A percentile compares a stretch with the other conserved stretches of the same genome.
These are phyloP conservation scores for Acrossocheilus fasciatus DNA, from an alignment of 2,797 vertebrate genomes.

Conservation along the genomic window DNA sequence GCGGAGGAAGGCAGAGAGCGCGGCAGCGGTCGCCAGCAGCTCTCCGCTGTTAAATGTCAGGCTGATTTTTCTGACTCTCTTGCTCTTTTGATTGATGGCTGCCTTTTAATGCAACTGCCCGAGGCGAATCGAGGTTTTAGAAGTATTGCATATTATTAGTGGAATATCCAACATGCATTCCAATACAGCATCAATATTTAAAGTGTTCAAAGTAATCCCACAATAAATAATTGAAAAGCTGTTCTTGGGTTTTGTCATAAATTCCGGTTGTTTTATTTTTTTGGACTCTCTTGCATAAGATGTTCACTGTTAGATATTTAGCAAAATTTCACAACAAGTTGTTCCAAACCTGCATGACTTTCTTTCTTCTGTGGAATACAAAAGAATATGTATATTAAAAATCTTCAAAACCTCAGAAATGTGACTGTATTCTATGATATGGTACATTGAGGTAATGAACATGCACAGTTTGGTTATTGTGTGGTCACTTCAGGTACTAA, in stretches of 20 bases:
- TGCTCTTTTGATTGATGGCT: conserved; percentile 68
- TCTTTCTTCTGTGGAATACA: not conserved
- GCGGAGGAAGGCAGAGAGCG: conserved; percentile 65
- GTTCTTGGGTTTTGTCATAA: not conserved
- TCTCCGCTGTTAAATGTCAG: conserved; percentile 66
- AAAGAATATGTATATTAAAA: not conserved
- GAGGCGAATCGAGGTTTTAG: conserved; percentile 50
- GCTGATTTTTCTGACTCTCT: conserved; percentile 55
- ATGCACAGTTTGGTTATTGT: not conserved
- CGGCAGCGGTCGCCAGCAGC: conserved; percentile 52
- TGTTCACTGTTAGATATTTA: not conserved
- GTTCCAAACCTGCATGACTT: not conserved
- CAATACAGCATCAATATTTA: conserved; percentile 42
- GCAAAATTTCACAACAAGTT: not conserved
- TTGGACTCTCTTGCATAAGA: not conserved
- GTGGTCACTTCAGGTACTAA: not conserved
- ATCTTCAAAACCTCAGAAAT: not conserved
- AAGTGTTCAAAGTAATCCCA: conserved; percentile 15
- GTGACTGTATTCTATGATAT: not conserved
- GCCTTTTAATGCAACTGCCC: conserved; percentile 68
- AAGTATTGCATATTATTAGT: conserved; percentile 29
- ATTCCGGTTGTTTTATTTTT: conserved; percentile 4
- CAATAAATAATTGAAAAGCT: conserved; percentile 39
- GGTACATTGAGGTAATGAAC: not conserved
- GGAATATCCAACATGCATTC: not conserved